A percentile compares a stretch with the other conserved stretches of the same genome.
Conservation (phyloP, 2,888 invertebrate genomes). For the Cenopis cana region DNA sequence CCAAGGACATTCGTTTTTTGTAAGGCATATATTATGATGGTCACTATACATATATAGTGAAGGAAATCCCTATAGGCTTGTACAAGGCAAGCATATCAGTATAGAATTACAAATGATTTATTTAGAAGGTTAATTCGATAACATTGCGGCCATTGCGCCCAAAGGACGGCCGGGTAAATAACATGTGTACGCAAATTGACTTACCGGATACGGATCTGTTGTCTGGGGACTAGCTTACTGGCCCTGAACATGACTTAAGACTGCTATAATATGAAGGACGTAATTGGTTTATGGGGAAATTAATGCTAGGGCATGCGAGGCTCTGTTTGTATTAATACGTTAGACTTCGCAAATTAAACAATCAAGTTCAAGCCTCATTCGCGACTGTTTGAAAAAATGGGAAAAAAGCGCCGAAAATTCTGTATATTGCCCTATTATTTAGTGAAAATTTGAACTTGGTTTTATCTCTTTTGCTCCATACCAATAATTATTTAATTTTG, state of each 20-base stretch:
- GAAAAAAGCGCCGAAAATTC: too few species aligned
- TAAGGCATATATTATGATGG: background rate
- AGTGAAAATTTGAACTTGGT: background rate
- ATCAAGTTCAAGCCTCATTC: too few species aligned
- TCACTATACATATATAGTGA: too few species aligned
- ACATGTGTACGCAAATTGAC: conserved; percentile 34
- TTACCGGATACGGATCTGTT: conserved; percentile 9
- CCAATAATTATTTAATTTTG: background rate
- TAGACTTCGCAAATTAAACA: too few species aligned
- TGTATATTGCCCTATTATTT: too few species aligned
- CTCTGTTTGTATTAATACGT: too few species aligned
- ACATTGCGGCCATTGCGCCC: conserved; percentile 16
- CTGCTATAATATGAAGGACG: conserved; percentile 6
- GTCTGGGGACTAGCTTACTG: conserved; percentile 1
- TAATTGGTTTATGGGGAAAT: background rate
- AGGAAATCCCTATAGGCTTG: background rate
- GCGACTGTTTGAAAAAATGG: too few species aligned
- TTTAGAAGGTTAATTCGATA: conserved; percentile 36
- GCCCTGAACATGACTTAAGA: conserved; percentile 1
- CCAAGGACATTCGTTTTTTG: background rate
- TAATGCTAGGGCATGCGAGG: background rate
- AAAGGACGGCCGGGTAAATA: conserved; percentile 12
- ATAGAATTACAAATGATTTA: conserved; percentile 21
- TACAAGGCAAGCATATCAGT: background rate
- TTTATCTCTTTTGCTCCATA: background rate